Evolutionary conservation across 2,797 vertebrate species (phyloP).

Genomic region (Acrossocheilus wenchowensis): DNA sequence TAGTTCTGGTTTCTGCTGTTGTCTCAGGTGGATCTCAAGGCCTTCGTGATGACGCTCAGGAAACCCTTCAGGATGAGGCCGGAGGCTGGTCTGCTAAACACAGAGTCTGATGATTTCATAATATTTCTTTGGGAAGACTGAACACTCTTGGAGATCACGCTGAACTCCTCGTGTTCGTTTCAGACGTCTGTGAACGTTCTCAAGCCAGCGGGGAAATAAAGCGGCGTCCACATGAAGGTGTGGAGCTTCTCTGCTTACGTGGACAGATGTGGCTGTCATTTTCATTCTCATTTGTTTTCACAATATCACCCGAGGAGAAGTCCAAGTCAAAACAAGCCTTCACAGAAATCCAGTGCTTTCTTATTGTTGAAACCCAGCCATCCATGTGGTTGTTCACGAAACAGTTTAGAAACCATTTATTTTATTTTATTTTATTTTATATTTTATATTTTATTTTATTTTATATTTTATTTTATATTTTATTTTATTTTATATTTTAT

Average conservation of each 20-base stretch:
- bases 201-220: background rate
- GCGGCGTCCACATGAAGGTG: background rate
- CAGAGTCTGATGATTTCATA: slow-evolving; percentile 29
- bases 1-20: slow-evolving; percentile 1
- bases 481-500: background rate
- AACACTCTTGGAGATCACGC: slow-evolving; percentile 3
- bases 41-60: slow-evolving; percentile 42
- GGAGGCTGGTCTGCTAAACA: slow-evolving; percentile 48
- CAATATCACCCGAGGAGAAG: slow-evolving; percentile 44
- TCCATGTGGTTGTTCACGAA: slow-evolving; percentile 26
- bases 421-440: background rate
- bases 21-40: slow-evolving; percentile 44
- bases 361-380: slow-evolving; percentile 52
- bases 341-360: slow-evolving; percentile 18
- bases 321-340: slow-evolving; percentile 44
- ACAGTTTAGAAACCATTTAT: slow-evolving; percentile 9
- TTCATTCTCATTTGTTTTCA: slow-evolving; percentile 48
- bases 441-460: background rate
- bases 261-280: background rate
- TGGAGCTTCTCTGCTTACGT: background rate
- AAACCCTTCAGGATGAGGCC: slow-evolving; percentile 47
- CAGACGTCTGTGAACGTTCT: background rate
- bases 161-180: background rate
- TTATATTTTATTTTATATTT: background rate
- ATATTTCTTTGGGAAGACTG: slow-evolving; percentile 35